Conservation (phyloP, 2,888 invertebrate genomes). For the Aspidiotus rigidus region DNA sequence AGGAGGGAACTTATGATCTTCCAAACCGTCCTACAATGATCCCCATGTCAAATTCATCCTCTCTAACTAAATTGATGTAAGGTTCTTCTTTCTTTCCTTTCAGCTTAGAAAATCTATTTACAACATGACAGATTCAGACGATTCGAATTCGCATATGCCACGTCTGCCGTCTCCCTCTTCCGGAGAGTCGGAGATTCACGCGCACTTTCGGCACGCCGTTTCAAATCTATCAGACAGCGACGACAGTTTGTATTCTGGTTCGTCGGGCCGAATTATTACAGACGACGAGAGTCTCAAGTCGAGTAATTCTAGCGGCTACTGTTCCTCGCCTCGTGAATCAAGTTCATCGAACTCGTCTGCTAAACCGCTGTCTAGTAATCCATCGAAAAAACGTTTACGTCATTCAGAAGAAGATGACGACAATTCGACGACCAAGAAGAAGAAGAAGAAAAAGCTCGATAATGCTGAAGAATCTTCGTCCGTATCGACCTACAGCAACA, state of each 20-base stretch:
- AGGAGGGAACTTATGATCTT: too few species aligned
- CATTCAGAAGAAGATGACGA: conserved; percentile 7
- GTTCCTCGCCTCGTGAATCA: not conserved
- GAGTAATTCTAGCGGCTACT: too few species aligned
- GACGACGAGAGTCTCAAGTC: too few species aligned
- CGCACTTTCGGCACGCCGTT: not conserved
- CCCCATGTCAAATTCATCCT: too few species aligned
- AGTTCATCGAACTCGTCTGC: not conserved
- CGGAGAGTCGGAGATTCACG: not conserved
- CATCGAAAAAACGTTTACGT: conserved; percentile 16
- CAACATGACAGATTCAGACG: too few species aligned
- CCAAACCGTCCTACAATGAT: too few species aligned
- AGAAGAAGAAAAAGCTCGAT: conserved; percentile 7
- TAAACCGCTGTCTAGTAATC: not conserved
- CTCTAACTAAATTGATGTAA: too few species aligned
- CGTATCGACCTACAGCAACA: conserved; percentile 6
- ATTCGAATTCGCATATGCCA: not conserved
- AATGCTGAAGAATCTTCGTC: not conserved
- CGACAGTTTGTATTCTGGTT: too few species aligned
- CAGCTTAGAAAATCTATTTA: too few species aligned
- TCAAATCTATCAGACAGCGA: conserved; percentile 12
- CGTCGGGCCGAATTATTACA: too few species aligned
- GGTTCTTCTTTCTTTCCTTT: too few species aligned
- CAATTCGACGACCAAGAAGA: conserved; percentile 1
- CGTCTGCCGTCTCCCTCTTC: conserved; percentile 4